A percentile compares a stretch with the other conserved stretches of the same genome.
Conservation (phyloP, 53 echinoderm and acorn worm species). For the Holothuria scabra region DNA sequence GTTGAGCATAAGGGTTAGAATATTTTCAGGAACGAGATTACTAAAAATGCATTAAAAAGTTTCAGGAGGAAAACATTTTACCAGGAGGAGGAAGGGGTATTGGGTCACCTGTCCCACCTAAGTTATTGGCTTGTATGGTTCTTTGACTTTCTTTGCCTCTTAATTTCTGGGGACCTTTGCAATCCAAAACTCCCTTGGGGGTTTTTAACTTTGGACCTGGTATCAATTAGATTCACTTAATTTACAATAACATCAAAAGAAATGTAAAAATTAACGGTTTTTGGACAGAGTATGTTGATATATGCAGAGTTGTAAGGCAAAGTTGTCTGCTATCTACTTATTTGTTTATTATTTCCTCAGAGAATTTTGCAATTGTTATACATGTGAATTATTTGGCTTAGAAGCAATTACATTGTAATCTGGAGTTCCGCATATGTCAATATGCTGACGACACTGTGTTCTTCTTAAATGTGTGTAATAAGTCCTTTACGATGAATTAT, state of each 20-base stretch:
- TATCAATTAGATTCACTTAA: neutral
- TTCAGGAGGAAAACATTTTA: too few species aligned
- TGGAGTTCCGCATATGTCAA: neutral
- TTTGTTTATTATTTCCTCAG: neutral
- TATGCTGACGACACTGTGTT: conserved; percentile 13
- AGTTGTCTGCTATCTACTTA: neutral
- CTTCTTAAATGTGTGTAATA: neutral
- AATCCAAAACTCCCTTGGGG: too few species aligned
- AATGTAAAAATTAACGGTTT: conserved; percentile 4
- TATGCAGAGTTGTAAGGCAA: conserved; percentile 2
- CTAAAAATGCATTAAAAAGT: too few species aligned
- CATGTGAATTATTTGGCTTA: neutral
- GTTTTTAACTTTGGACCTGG: conserved; percentile 27
- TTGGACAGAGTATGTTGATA: neutral
- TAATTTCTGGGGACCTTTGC: too few species aligned
- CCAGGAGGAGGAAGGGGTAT: too few species aligned
- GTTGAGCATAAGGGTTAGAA: too few species aligned
- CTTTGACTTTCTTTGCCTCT: too few species aligned
- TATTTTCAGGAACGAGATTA: too few species aligned
- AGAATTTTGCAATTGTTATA: neutral
- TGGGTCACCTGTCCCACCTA: too few species aligned
- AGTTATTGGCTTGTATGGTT: too few species aligned
- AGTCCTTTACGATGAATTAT: conserved; percentile 8
- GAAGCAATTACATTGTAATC: neutral
- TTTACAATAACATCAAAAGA: neutral